Evolutionary conservation across 2,113 vertebrate species (phyloP).

Genomic region (Bucco capensis): DNA sequence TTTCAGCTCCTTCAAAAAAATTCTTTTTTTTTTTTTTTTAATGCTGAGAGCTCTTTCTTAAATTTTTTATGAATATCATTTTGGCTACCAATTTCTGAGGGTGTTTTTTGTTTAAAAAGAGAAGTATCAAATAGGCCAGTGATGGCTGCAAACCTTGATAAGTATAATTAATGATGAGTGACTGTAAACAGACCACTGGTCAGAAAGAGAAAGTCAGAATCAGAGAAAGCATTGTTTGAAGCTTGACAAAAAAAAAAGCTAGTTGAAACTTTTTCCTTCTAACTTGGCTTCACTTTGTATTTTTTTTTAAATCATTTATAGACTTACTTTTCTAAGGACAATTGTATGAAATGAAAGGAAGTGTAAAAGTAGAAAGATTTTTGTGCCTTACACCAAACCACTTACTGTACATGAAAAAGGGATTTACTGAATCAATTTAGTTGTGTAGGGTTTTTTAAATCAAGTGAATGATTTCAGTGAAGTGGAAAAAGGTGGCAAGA

Average conservation of each 20-base stretch:
- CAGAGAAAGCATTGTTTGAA: slow-evolving; percentile 58
- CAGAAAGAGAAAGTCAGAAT: slow-evolving; percentile 50
- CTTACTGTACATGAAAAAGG: slow-evolving; percentile 70
- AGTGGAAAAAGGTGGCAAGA: slow-evolving; percentile 63
- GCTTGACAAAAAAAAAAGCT: slow-evolving; percentile 58
- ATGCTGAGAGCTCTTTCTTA: slow-evolving; percentile 81
- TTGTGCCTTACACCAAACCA: slow-evolving; percentile 61
- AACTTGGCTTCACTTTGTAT: slow-evolving; percentile 52
- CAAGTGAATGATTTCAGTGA: slow-evolving; percentile 62
- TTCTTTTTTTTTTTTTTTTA: slow-evolving; percentile 27
- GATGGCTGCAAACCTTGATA: not conserved
- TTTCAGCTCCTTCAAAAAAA: slow-evolving; percentile 76
- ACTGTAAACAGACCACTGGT: slow-evolving; percentile 52
- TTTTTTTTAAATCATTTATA: slow-evolving; percentile 46
- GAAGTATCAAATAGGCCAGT: slow-evolving; percentile 59
- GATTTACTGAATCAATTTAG: slow-evolving; percentile 68
- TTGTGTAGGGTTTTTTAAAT: slow-evolving; percentile 67
- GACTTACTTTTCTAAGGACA: slow-evolving; percentile 60
- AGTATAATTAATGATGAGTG: slow-evolving; percentile 42
- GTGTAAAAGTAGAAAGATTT: slow-evolving; percentile 65
- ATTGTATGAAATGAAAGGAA: slow-evolving; percentile 70
- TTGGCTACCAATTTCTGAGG: slow-evolving; percentile 75
- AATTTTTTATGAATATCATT: slow-evolving; percentile 90
- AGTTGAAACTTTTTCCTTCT: slow-evolving; percentile 60
- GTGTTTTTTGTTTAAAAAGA: slow-evolving; percentile 80